phyloP scores from a whole-genome alignment of 2,113 vertebrate genomes.

The Ahaetulla prasina region DNA sequence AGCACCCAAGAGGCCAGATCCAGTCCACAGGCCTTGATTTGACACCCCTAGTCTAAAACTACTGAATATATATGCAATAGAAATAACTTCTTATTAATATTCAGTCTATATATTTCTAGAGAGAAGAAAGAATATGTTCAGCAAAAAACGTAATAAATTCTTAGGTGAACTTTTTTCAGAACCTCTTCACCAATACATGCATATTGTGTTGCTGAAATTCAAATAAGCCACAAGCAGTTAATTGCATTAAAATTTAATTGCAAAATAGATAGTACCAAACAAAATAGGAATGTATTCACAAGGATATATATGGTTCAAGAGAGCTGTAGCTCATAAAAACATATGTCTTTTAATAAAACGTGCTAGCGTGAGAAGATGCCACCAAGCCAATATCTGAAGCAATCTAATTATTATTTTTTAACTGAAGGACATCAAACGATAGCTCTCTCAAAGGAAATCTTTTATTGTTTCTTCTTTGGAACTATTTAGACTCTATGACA shows the following conservation, averaged over 20 bases:
- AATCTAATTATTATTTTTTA: not conserved
- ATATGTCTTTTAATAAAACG: not conserved
- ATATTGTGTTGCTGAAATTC: not conserved
- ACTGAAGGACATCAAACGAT: not conserved
- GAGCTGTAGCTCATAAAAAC: not conserved
- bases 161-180: not conserved
- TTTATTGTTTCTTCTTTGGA: not conserved
- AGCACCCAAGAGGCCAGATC: too few relatives aligned
- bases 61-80: not conserved
- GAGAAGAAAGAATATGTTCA: not conserved
- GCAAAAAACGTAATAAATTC: not conserved
- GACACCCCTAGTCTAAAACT: not conserved
- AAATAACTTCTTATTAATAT: not conserved
- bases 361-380: not conserved
- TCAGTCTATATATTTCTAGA: not conserved
- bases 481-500: slow-evolving; percentile 34
- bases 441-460: not conserved
- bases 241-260: not conserved
- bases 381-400: not conserved
- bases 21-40: too few relatives aligned
- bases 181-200: not conserved
- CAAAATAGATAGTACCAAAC: not conserved
- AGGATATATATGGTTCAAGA: not conserved
- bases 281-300: not conserved
- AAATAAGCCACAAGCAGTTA: not conserved